These are phyloP conservation scores for Xanthorhoe spadicearia DNA, from an alignment of 2,888 invertebrate species.

Conservation along the genomic window DNA sequence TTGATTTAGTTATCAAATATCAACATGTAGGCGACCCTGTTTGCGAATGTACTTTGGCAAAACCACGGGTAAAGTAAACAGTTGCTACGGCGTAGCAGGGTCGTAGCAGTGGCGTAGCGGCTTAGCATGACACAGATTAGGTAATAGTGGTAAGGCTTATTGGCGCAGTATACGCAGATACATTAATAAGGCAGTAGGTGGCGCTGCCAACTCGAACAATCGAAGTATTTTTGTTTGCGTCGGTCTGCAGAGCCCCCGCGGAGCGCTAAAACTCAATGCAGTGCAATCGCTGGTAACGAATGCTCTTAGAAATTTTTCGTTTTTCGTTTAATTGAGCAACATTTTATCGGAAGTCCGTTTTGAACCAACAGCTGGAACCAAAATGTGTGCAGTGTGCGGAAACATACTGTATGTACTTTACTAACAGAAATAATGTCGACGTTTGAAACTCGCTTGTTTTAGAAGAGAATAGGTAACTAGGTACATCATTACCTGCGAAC, in stretches of 20 bases:
- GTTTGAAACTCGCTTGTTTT: neutral
- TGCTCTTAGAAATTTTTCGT: neutral
- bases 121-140: neutral
- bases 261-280: neutral
- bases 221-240: constrained; percentile 3
- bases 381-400: neutral
- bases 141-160: constrained; percentile 1
- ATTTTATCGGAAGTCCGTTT: neutral
- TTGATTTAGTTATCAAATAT: constrained; percentile 1
- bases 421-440: neutral
- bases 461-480: neutral
- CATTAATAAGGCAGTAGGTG: constrained; percentile 1
- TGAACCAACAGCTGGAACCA: neutral
- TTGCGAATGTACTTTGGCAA: constrained; percentile 2
- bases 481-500: neutral
- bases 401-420: neutral
- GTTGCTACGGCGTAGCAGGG: constrained; percentile 8
- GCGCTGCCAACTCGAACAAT: constrained; percentile 3
- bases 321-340: neutral
- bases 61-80: neutral
- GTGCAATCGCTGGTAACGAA: constrained; percentile 1
- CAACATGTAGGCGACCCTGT: neutral
- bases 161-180: constrained; percentile 4
- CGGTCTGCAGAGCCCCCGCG: neutral
- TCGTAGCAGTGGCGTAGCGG: constrained; percentile 6